Conservation (phyloP, 2,797 vertebrate genomes). For the Myoxocephalus aenaeus region DNA sequence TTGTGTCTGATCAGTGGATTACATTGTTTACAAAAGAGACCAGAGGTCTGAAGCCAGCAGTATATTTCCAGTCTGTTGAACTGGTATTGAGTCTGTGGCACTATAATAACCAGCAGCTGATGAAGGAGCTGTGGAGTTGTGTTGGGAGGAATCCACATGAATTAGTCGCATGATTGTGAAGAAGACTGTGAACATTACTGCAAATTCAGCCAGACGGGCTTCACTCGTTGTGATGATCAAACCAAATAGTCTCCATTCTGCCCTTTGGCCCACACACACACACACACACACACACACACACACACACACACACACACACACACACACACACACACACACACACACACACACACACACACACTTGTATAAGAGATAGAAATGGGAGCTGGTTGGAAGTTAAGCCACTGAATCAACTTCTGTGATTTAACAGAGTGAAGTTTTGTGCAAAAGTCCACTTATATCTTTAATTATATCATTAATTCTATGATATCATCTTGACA, state of each 20-base stretch:
- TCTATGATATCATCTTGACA: too few species aligned
- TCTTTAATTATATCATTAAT: not conserved
- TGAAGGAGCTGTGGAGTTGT: not conserved
- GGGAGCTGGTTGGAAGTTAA: not conserved
- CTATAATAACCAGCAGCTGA: constrained; percentile 17
- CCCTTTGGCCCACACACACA: constrained; percentile 20
- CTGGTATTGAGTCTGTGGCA: not conserved
- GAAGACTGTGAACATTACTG: too few species aligned
- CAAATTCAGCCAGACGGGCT: constrained; percentile 12
- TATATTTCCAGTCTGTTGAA: not conserved
- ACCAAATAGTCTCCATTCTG: constrained; percentile 21
- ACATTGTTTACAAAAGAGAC: constrained; percentile 5
- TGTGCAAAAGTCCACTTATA: not conserved
- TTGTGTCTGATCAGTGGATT: not conserved
- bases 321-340: too few species aligned
- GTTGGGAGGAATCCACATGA: not conserved
- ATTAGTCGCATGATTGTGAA: constrained; percentile 24
- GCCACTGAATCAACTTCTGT: not conserved
- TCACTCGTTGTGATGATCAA: constrained; percentile 14
- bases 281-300: too few species aligned
- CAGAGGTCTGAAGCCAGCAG: not conserved
- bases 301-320: too few species aligned
- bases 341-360: too few species aligned
- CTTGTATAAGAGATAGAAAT: not conserved
- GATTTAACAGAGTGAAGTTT: not conserved